A percentile compares a stretch with the other conserved stretches of the same genome.
These are phyloP conservation scores for Pseudanteris insignis DNA, from an alignment of 2,888 invertebrate species.

Conservation along the genomic window DNA sequence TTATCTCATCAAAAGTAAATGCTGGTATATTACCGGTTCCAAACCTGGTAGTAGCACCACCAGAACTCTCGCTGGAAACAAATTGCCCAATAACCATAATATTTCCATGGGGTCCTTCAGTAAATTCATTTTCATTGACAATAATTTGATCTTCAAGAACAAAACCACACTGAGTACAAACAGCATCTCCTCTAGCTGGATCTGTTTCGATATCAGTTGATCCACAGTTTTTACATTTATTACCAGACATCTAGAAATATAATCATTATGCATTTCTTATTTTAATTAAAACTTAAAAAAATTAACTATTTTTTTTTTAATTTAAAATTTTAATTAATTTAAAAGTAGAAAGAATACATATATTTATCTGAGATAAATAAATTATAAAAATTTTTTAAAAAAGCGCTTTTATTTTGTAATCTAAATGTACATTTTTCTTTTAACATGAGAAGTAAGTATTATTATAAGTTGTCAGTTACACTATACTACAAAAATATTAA, in stretches of 20 bases:
- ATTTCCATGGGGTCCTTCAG: constrained; percentile 90
- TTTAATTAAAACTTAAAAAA: no score
- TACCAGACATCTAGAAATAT: constrained; percentile 69
- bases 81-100: constrained; percentile 91
- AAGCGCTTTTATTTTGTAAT: no score
- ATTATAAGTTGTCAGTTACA: no score
- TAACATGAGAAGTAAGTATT: no score
- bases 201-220: constrained; percentile 94
- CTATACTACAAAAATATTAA: no score
- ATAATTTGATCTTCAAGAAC: constrained; percentile 96
- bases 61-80: constrained; percentile 88
- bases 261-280: no score
- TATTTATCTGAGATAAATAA: no score
- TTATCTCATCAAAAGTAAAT: constrained; percentile 1
- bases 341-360: no score
- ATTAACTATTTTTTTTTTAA: no score
- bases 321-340: background rate
- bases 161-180: constrained; percentile 95
- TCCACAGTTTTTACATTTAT: constrained; percentile 87
- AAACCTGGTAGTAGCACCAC: constrained; percentile 79
- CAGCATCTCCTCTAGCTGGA: constrained; percentile 91
- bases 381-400: no score
- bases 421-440: no score
- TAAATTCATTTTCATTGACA: constrained; percentile 95
- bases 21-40: constrained; percentile 71